Conservation (phyloP, 2,888 invertebrate genomes). For the Fissipunctia ypsillon region DNA sequence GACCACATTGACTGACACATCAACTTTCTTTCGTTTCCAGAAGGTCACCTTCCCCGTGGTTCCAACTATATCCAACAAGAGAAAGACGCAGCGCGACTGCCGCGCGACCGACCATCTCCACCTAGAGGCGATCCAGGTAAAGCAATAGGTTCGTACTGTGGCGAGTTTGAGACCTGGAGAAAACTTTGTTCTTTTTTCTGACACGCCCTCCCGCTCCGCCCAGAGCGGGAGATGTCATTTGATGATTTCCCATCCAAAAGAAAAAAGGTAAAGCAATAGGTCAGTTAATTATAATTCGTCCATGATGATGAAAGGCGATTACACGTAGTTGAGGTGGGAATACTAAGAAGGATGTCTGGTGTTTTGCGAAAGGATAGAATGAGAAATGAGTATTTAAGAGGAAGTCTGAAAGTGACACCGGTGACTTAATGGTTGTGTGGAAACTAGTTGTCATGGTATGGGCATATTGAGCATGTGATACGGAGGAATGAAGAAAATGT, state of each 20-base stretch:
- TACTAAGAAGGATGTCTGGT: background rate
- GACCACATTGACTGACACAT: background rate
- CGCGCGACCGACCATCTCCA: slow-evolving; percentile 88
- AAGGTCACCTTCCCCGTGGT: slow-evolving; percentile 95
- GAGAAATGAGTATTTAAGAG: background rate
- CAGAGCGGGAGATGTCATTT: too few species aligned
- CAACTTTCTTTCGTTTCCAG: slow-evolving; percentile 88
- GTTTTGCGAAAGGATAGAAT: background rate
- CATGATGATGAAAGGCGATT: background rate
- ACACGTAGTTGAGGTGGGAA: background rate
- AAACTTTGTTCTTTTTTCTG: too few species aligned
- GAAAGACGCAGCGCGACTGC: slow-evolving; percentile 83
- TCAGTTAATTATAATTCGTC: background rate
- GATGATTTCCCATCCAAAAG: too few species aligned
- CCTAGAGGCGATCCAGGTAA: slow-evolving; percentile 92
- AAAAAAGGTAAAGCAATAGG: slow-evolving; percentile 88
- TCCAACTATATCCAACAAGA: slow-evolving; percentile 93
- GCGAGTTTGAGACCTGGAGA: too few species aligned
- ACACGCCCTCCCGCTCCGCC: too few species aligned
- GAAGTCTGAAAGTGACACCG: background rate
- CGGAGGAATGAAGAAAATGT: background rate
- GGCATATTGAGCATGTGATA: background rate
- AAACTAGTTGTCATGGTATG: background rate
- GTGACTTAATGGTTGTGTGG: background rate
- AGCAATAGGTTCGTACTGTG: slow-evolving; percentile 65